These are phyloP conservation scores for Phyllotreta striolata DNA, from an alignment of 2,888 invertebrate species.

Conservation along the genomic window DNA sequence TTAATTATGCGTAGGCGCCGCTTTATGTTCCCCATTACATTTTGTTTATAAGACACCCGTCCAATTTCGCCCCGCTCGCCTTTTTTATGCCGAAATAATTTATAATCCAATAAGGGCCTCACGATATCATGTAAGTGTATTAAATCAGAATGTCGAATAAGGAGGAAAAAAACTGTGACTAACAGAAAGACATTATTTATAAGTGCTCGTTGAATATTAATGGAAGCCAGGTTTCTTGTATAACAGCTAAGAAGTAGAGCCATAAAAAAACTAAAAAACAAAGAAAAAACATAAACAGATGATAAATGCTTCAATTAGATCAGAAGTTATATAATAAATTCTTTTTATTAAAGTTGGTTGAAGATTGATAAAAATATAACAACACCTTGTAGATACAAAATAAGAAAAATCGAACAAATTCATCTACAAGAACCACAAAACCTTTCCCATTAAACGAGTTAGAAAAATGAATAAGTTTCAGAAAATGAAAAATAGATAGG, in stretches of 20 bases:
- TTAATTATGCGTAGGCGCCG: neutral
- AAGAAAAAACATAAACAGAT: too few species aligned
- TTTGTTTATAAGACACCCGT: slow-evolving; percentile 1
- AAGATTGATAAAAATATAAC: too few species aligned
- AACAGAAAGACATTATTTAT: slow-evolving; percentile 6
- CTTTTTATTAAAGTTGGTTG: too few species aligned
- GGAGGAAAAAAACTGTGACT: slow-evolving; percentile 6
- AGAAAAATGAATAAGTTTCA: too few species aligned
- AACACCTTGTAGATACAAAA: too few species aligned
- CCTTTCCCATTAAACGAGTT: too few species aligned
- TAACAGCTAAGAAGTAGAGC: neutral
- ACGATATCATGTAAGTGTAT: slow-evolving; percentile 18
- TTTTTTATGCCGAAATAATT: slow-evolving; percentile 17
- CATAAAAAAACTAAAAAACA: too few species aligned
- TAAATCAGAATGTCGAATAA: slow-evolving; percentile 22
- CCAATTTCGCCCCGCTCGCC: slow-evolving; percentile 11
- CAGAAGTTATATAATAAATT: too few species aligned
- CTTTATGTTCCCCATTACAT: neutral
- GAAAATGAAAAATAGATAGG: too few species aligned
- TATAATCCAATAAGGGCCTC: slow-evolving; percentile 19
- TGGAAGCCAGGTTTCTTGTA: neutral
- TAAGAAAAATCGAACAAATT: too few species aligned
- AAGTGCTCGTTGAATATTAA: slow-evolving; percentile 5
- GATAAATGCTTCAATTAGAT: too few species aligned
- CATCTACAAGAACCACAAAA: too few species aligned